Conservation (phyloP, 2,797 vertebrate species). For the Falco cherrug region DNA sequence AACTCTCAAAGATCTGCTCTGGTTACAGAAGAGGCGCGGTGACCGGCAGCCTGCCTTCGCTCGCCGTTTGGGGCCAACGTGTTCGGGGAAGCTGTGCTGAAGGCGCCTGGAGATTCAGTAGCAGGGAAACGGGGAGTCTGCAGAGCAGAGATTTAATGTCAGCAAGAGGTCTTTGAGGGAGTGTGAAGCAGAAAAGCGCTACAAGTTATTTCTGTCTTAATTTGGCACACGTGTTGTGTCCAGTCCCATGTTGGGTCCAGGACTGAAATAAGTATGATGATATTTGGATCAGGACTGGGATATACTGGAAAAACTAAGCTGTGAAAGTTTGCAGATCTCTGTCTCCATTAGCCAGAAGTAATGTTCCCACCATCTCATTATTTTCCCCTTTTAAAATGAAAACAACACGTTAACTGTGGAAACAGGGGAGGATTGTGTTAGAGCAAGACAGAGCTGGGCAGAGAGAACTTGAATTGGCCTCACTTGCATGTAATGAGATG, state of each 20-base stretch:
- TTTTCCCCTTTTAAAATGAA: conserved; percentile 57
- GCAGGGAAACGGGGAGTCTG: background rate
- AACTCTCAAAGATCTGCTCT: background rate
- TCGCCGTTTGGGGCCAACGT: fast-evolving
- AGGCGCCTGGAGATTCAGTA: background rate
- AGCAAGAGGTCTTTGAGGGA: background rate
- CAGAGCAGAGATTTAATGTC: background rate
- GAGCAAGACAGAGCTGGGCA: background rate
- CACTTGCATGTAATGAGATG: background rate
- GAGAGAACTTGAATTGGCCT: background rate
- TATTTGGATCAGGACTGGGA: conserved; percentile 72
- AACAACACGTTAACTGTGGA: conserved; percentile 25
- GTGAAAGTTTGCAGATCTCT: conserved; percentile 14
- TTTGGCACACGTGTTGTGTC: conserved; percentile 20
- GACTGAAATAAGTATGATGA: conserved; percentile 62
- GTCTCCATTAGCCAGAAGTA: conserved; percentile 15
- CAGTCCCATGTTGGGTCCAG: conserved; percentile 54
- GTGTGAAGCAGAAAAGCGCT: background rate
- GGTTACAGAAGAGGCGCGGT: background rate
- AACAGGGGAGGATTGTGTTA: conserved; percentile 22
- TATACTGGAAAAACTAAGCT: conserved; percentile 64
- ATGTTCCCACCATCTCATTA: conserved; percentile 29
- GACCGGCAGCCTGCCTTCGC: background rate
- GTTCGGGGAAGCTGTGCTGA: background rate
- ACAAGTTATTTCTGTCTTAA: conserved; percentile 40